Percentiles rank a stretch among this genome's conserved stretches.
Conservation (phyloP, 2,113 vertebrate genomes). For the Orthonyx spaldingii region DNA sequence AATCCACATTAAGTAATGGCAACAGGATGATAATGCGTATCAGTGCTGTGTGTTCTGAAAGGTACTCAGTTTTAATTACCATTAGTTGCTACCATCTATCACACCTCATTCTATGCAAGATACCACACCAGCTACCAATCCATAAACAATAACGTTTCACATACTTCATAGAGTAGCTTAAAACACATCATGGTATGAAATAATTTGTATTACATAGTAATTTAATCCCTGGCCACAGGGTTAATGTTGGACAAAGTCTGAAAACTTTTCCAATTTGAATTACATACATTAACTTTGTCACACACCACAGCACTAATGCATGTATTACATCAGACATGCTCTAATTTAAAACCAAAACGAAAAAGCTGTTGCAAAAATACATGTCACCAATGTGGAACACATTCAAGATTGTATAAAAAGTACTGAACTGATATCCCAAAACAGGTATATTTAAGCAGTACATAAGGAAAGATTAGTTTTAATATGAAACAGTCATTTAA, state of each 20-base stretch:
- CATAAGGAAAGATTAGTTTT: conserved; percentile 77
- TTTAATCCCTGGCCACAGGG: conserved; percentile 73
- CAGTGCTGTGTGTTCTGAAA: conserved; percentile 40
- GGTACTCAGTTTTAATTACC: conserved; percentile 34
- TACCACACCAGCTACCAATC: conserved; percentile 59
- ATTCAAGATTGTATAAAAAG: conserved; percentile 77
- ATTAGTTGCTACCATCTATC: conserved; percentile 46
- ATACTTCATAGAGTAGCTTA: conserved; percentile 76
- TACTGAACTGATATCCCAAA: conserved; percentile 81
- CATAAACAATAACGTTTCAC: conserved; percentile 66
- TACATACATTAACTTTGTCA: conserved; percentile 77
- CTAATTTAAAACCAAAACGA: conserved; percentile 68
- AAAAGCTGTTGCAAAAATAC: conserved; percentile 75
- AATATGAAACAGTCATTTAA: conserved; percentile 81
- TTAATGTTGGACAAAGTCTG: conserved; percentile 77
- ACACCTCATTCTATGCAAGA: conserved; percentile 46
- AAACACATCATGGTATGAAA: conserved; percentile 72
- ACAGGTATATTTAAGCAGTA: conserved; percentile 80
- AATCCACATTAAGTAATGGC: conserved; percentile 4
- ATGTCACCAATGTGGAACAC: conserved; percentile 84
- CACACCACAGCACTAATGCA: conserved; percentile 75
- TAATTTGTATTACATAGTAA: conserved; percentile 81
- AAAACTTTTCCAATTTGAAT: conserved; percentile 82
- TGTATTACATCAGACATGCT: conserved; percentile 76
- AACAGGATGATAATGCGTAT: neutral